Evolutionary conservation across 2,797 vertebrate species (phyloP).

Genomic region (Pelochelys cantorii): DNA sequence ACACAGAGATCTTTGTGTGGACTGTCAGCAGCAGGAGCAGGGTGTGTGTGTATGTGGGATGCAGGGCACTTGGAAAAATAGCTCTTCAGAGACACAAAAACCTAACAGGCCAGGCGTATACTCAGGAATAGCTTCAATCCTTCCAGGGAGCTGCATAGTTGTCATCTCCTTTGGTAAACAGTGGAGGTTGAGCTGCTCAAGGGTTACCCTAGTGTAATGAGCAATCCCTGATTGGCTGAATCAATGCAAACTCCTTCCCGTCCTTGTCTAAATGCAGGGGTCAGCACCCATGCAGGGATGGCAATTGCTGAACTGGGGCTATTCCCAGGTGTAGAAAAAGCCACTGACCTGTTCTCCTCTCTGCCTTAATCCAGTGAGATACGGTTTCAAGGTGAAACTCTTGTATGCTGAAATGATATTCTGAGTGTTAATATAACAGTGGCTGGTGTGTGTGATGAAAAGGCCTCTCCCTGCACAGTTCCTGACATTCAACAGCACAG

Average conservation of each 20-base stretch:
- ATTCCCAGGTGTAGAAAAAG: not conserved
- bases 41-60: not conserved
- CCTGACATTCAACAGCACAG: not conserved
- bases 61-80: not conserved
- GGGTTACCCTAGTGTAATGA: not conserved
- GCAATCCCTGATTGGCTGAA: not conserved
- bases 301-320: not conserved
- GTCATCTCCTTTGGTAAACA: not conserved
- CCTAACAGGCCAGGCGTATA: not conserved
- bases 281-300: not conserved
- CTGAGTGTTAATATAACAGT: not conserved
- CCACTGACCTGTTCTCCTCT: not conserved
- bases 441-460: not conserved
- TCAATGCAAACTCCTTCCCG: not conserved
- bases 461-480: not conserved
- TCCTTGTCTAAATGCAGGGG: not conserved
- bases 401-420: not conserved
- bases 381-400: not conserved
- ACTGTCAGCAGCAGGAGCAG: not conserved
- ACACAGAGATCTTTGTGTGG: not conserved
- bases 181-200: not conserved
- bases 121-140: not conserved
- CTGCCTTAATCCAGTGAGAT: not conserved
- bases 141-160: not conserved
- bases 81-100: not conserved